Evolutionary conservation across 2,113 vertebrate species (phyloP), one percentile per base, ranked within the genome.

Genomic region (Miniopterus natalensis): DNA sequence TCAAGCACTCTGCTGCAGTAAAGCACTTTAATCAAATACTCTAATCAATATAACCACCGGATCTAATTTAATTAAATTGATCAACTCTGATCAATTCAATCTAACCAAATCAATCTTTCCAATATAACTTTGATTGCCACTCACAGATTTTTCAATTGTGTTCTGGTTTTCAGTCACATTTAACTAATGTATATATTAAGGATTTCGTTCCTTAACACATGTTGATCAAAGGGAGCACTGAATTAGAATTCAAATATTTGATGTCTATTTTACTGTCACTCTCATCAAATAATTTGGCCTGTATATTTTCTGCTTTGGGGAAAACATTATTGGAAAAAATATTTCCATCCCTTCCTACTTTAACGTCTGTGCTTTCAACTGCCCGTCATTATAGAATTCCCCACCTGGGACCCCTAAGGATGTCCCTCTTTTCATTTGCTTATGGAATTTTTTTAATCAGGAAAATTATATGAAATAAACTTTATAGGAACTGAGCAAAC

Each of bases 171-270:
- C 57, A 53, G n/a, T 74, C 73, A 59, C 6, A 53, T 73, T 85
- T 80, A 71, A 92, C 51, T 53, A 85, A 68, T n/a, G 65, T 92
- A 20, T 70, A 12, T 55, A 31, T 53, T 51, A 85, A 80, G 31
- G 42, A 77, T 78, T 90, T 92, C 42, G 84, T 81, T 78, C 70
- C 15, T 91, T 93, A 88, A 70, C 25, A 12, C 36, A 55, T 27
- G 57, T 93, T 66, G 75, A 79, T 79, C 21, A 89, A 74, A 88
- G 59, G n/a, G 6, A 7, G 27, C 40, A 57, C 9, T 71, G 63
- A 95, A 80, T 84, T 87, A 92, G 87, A 79, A 92, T 27, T 85
- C 71, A 85, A 31, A 40, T 80, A 36, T 71, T 77, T 89, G 47
- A 85, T 80, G 4, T 29, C 11, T 73, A 45, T 78, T 3, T 78